Conservation (phyloP, 2,113 vertebrate genomes). For the Microcebus tavaratra region DNA sequence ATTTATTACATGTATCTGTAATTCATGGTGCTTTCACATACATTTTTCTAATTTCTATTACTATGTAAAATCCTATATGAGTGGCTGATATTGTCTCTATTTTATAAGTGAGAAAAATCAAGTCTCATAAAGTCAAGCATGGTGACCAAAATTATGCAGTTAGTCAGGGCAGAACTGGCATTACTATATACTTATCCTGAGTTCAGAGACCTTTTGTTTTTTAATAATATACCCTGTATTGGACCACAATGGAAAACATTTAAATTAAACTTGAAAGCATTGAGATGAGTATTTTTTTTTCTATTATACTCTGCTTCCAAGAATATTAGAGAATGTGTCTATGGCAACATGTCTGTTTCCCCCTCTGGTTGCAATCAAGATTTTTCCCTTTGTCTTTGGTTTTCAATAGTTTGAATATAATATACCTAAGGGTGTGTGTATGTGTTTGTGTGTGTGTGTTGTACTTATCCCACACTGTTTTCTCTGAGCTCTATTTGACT, state of each 20-base stretch:
- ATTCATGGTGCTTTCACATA: not conserved
- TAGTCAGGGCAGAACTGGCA: too few relatives aligned
- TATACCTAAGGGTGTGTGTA: too few relatives aligned
- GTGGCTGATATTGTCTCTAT: not conserved
- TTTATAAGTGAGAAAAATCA: not conserved
- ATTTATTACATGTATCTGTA: not conserved
- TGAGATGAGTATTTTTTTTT: not conserved
- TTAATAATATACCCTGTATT: not conserved
- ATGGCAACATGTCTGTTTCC: not conserved
- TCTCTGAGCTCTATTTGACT: not conserved
- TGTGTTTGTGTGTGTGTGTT: too few relatives aligned
- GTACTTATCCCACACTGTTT: not conserved
- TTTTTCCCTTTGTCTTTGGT: too few relatives aligned
- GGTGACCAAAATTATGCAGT: too few relatives aligned
- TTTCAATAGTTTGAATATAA: too few relatives aligned
- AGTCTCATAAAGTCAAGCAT: too few relatives aligned
- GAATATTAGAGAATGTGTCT: not conserved
- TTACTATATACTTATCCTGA: not conserved
- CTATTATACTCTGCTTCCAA: not conserved
- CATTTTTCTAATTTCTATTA: not conserved
- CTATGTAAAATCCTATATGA: not conserved
- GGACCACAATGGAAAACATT: not conserved
- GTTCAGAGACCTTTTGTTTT: not conserved
- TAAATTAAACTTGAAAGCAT: slow-evolving; percentile 12
- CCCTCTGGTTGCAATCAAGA: not conserved